phyloP scores from a whole-genome alignment of 2,888 invertebrate species.

The Masnerella sp. region DNA sequence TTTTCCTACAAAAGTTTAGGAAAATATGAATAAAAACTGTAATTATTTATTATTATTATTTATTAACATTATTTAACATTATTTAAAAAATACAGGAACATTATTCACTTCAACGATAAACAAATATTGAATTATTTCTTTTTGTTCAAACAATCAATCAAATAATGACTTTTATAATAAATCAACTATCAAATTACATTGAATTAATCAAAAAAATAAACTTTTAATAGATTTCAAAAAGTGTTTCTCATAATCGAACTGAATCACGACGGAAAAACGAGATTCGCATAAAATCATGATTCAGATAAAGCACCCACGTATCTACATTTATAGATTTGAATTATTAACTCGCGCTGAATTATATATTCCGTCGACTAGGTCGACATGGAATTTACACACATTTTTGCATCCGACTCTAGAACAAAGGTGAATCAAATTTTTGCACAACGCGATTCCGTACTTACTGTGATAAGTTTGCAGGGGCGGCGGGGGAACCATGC shows the following conservation, averaged over 20 bases:
- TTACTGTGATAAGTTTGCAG: slow-evolving; percentile 74
- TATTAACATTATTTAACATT: too few relatives aligned
- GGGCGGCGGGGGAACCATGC: slow-evolving; percentile 72
- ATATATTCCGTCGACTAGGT: slow-evolving; percentile 43
- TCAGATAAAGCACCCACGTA: slow-evolving; percentile 45
- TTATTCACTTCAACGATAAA: too few relatives aligned
- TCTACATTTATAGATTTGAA: slow-evolving; percentile 52
- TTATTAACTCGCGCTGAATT: slow-evolving; percentile 46
- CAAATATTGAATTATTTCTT: too few relatives aligned
- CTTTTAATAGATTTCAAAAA: too few relatives aligned
- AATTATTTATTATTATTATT: too few relatives aligned
- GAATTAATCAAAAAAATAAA: slow-evolving; percentile 48
- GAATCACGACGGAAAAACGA: slow-evolving; percentile 22
- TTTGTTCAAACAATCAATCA: too few relatives aligned
- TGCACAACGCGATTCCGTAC: slow-evolving; percentile 22
- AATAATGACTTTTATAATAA: too few relatives aligned
- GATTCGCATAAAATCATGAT: slow-evolving; percentile 44
- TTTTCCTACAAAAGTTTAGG: too few relatives aligned
- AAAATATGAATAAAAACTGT: too few relatives aligned
- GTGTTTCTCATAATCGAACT: neutral
- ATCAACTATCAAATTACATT: too few relatives aligned
- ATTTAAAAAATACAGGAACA: too few relatives aligned
- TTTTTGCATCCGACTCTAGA: slow-evolving; percentile 13
- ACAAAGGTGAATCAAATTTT: slow-evolving; percentile 13
- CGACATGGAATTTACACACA: slow-evolving; percentile 27